Base-by-base conservation (phyloP, 92 coral and sea anemone genomes). In the Heliopora coerulea region DNA sequence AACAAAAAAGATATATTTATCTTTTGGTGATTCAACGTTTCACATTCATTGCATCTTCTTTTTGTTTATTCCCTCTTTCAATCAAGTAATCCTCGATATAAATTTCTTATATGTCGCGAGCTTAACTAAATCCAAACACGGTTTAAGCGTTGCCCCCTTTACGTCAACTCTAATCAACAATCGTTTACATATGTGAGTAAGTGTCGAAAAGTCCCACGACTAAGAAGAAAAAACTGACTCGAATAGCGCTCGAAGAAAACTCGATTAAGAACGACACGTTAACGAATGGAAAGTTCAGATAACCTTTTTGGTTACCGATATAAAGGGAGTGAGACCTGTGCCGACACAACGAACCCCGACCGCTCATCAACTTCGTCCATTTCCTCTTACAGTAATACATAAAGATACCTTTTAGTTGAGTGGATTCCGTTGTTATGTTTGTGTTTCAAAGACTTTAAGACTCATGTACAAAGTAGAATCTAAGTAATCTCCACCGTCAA, bases 401-500 rank as follows among this genome's bases (percentile, higher is more conserved):
- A 23, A 56, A 30, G 21, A 19, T 54, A 20, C 30, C 37, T 54
- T n/a, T 27, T 18, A n/a, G 13, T 23, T 23, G 61, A 56, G 48
- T 34, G 33, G 62, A 44, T 54, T 19, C 48, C 63, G 39, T 58
- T 50, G 63, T 54, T 14, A 24, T 70, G 62, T 54, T 70, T 70
- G 63, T 54, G 49, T 70, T 70, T 70, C 37, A 34, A 70, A 54
- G 77, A 67, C 63, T 70, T 70, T 70, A 70, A 17, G 5, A 21
- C 57, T 32, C 1, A 63, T 68, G 60, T 70, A 70, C 77, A 8
- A 49, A 50, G 63, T 30, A 63, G 54, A 70, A 70, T 70, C 77
- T 70, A 33, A 70, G 77, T 70, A 70, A 70, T 70, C 77, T 70
- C 62, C 63, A 70, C 52, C 62, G 77, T 70, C 52, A 70, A 70